Conservation (phyloP, 2,888 invertebrate genomes). For the Chrysina gloriosa region DNA sequence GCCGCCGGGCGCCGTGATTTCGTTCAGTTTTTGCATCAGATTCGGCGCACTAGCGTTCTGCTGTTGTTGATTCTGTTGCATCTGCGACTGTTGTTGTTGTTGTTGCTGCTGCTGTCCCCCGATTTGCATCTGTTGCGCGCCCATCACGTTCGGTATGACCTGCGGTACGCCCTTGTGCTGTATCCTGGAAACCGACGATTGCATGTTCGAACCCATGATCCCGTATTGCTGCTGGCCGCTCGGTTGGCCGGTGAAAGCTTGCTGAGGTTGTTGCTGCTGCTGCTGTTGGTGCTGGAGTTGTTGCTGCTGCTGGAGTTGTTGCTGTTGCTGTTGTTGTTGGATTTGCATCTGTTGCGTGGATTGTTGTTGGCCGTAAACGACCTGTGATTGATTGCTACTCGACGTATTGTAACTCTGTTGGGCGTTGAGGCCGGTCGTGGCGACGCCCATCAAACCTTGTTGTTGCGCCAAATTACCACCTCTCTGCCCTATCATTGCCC, state of each 20-base stretch:
- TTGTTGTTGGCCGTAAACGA: conserved; percentile 47
- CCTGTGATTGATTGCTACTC: conserved; percentile 49
- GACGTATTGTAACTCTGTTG: conserved; percentile 46
- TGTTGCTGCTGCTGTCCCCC: conserved; percentile 61
- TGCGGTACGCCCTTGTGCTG: conserved; percentile 69
- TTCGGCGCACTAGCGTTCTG: conserved; percentile 72
- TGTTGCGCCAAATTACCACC: conserved; percentile 63
- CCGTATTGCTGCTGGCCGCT: conserved; percentile 31
- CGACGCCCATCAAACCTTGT: conserved; percentile 30
- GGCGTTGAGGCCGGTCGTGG: conserved; percentile 49
- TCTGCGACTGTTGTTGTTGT: conserved; percentile 60
- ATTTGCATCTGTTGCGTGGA: conserved; percentile 57
- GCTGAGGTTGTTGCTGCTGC: conserved; percentile 40
- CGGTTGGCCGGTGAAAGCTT: conserved; percentile 28
- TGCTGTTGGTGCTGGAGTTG: conserved; percentile 54
- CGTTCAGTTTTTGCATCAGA: conserved; percentile 89
- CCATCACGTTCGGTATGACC: conserved; percentile 64
- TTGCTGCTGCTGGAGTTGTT: too few relatives aligned
- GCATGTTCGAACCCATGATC: conserved; percentile 46
- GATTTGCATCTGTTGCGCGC: conserved; percentile 63
- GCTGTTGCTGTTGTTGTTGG: conserved; percentile 56
- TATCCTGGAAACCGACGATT: conserved; percentile 51
- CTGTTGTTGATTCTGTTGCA: conserved; percentile 62
- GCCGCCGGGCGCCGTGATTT: conserved; percentile 89
- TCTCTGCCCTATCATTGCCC: conserved; percentile 69